Evolutionary conservation across 2,113 vertebrate genomes (phyloP), one percentile per base, ranked within the genome.

Genomic region (Calidris pugnax): DNA sequence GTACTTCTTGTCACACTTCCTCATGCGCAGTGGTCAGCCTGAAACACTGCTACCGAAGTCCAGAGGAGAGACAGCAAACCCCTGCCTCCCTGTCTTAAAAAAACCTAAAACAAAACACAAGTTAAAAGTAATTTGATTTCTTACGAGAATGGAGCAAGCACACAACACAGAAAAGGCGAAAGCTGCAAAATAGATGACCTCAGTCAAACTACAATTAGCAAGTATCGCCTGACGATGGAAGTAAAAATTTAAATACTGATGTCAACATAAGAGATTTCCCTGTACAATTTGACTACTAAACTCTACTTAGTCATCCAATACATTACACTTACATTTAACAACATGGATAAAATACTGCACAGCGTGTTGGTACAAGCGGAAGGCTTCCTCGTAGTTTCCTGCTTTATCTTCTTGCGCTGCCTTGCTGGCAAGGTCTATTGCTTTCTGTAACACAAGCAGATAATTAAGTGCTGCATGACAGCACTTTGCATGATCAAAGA

Each of bases 311-410:
- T 39, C 21, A 82, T 6, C 48, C 83, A 68, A 23, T 19, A 6
- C 22, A 12, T 7, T 28, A 47, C 37, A 93, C 99, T 98, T 98
- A 99, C 99, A 99, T 98, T 99, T 99, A 87, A 99, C 48, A 72
- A 99, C 98, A 45, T 99, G 99, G 59, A 99, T 97, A 96, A 99
- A 99, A 97, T 99, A 99, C 97, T 99, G 99, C 84, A 99, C 99
- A 62, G 99, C 98, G 10, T 99, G 98, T 23, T 99, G 98, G 96
- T 99, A 99, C 75, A 99, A 98, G 8, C 87, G 98, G 56, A 99
- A 98, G 59, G 99, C 99, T 95, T 99, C 99, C 75, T 99, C 99
- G 66, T 98, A 99, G 96, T 99, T 99, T 45, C 98, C 98, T 71
- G 98, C 99, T 95, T 99, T 98, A 96, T 99, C 99, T 94, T 99